Evolutionary conservation across 2,888 invertebrate genomes (phyloP).

Genomic region (Cyrtodaria siliqua): DNA sequence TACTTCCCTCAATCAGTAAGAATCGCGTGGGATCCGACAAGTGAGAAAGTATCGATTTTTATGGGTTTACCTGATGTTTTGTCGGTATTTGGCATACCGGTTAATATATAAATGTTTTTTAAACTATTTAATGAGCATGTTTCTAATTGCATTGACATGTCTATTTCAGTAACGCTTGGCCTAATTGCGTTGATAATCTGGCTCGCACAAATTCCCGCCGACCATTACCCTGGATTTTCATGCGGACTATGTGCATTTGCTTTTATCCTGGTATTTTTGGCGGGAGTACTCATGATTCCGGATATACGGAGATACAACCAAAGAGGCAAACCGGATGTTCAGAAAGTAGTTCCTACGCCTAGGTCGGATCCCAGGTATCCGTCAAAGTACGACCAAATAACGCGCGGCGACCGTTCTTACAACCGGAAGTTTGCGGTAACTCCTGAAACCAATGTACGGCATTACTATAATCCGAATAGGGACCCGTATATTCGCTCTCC

Average conservation of each 20-base stretch:
- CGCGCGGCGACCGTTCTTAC: constrained; percentile 20
- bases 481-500: constrained; percentile 37
- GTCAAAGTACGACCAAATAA: constrained; percentile 18
- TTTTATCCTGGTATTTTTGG: constrained; percentile 36
- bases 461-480: constrained; percentile 56
- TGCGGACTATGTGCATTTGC: constrained; percentile 47
- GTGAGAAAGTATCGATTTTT: too few species aligned
- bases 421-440: constrained; percentile 43
- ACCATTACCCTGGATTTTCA: constrained; percentile 49
- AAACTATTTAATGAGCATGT: too few species aligned
- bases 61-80: too few species aligned
- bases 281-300: constrained; percentile 57
- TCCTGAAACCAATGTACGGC: constrained; percentile 26
- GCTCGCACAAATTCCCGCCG: constrained; percentile 46
- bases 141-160: too few species aligned
- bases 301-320: constrained; percentile 45
- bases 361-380: not conserved
- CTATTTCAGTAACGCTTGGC: constrained; percentile 42
- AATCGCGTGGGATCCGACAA: too few species aligned
- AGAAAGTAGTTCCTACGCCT: constrained; percentile 1
- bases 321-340: constrained; percentile 6
- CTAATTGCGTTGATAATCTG: constrained; percentile 54
- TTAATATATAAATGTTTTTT: too few species aligned
- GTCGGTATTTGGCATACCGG: too few species aligned
- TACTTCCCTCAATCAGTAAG: too few species aligned